Evolutionary conservation across 1,140 invertebrate genomes (phyloP).

Genomic region (Tetramorium simillimum): DNA sequence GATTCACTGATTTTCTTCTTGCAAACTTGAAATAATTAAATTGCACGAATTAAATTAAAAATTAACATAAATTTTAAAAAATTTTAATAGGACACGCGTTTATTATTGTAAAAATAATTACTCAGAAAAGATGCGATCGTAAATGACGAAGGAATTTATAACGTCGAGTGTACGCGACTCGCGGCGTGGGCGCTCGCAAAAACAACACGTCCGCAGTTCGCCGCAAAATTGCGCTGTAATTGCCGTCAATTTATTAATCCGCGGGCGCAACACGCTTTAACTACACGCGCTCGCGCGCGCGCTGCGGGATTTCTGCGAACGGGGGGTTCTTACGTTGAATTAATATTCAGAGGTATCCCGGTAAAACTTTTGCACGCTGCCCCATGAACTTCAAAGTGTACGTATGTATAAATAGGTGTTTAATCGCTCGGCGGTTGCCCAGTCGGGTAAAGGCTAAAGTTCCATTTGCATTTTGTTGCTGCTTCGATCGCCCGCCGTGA

Average conservation of each 20-base stretch:
- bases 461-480: slow-evolving; percentile 41
- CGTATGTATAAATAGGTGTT: slow-evolving; percentile 1
- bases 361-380: not conserved
- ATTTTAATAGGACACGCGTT: too few relatives aligned
- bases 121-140: not conserved
- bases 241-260: slow-evolving; percentile 44
- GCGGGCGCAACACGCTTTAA: slow-evolving; percentile 1
- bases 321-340: not conserved
- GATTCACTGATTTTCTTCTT: not conserved
- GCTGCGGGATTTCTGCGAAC: not conserved
- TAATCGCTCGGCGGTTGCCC: not conserved
- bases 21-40: not conserved
- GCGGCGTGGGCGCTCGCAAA: not conserved
- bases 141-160: not conserved
- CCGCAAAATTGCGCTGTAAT: slow-evolving; percentile 6
- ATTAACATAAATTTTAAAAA: not conserved
- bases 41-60: not conserved
- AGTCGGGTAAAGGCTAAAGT: not conserved
- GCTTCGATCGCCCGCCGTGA: not conserved
- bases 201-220: not conserved
- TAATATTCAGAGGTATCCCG: not conserved
- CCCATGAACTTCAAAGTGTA: not conserved
- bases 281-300: not conserved
- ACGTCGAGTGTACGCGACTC: not conserved
- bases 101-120: not conserved